A percentile compares a stretch with the other conserved stretches of the same genome.
phyloP scores from a whole-genome alignment of 2,113 vertebrate genomes.

The Cygnus atratus region DNA sequence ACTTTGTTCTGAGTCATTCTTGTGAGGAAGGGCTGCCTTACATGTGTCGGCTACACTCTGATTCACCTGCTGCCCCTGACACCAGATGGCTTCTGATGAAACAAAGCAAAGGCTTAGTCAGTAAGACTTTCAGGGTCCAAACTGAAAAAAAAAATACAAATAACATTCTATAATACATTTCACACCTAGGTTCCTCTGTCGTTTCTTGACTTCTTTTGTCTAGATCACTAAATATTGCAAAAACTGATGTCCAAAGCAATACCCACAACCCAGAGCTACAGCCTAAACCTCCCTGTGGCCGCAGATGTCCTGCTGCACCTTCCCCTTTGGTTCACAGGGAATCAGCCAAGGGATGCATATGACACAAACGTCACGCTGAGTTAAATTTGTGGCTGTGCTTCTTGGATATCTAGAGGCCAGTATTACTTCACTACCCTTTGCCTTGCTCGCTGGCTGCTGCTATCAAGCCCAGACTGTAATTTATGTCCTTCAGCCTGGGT shows the following conservation, averaged over 20 bases:
- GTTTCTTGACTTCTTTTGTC: background rate
- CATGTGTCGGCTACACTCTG: background rate
- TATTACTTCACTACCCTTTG: background rate
- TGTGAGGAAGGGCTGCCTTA: background rate
- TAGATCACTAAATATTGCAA: background rate
- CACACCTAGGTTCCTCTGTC: background rate
- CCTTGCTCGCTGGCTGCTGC: background rate
- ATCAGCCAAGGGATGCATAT: background rate
- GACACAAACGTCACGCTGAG: background rate
- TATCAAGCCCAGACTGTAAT: background rate
- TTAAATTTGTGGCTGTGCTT: background rate
- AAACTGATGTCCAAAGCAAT: background rate
- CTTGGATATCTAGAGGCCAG: background rate
- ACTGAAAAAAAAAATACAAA: background rate
- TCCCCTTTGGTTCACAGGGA: background rate
- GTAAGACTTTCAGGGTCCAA: background rate
- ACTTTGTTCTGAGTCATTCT: background rate
- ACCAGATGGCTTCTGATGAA: background rate
- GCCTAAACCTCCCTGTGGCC: background rate
- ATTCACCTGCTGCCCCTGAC: background rate
- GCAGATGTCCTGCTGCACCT: background rate
- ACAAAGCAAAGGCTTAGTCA: background rate
- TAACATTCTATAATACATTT: background rate
- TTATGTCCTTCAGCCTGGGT: background rate
- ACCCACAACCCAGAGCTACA: background rate